Evolutionary conservation across 2,888 invertebrate species (phyloP), one percentile per base, ranked within the genome.

Genomic region (Conchocele bisecta): DNA sequence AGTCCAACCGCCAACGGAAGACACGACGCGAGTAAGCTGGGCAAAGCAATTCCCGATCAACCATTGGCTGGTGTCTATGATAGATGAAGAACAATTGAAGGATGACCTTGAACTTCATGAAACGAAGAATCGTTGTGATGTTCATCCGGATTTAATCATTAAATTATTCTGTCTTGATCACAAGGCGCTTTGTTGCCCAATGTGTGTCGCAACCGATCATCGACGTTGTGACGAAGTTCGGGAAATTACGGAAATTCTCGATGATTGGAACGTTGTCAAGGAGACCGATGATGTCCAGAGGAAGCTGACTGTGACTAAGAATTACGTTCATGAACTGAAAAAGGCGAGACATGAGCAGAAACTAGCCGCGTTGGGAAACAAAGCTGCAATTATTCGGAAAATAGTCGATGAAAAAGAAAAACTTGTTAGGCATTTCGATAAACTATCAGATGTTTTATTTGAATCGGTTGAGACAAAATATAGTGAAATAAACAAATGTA

Each of bases 31-130:
- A 24, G 56, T 65, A 1, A 46, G 59, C 5, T 81, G 79, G 77
- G 71, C 77, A 11, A 75, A 77, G 24, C 77, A 77, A 37, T 77
- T 81, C 37, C 81, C 79, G 0, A 58, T 79, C 3, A 79, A 81
- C 58, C 60, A 77, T 46, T 75, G 76, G 57, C 69, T 77, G n/a
- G 31, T 72, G 35, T 71, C 69, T 1, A 35, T 75, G 11, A 75
- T 79, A 37, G 79, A 79, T 24, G 76, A 77, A 44, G 51, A 51
- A n/a, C 7, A 29, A 33, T 4, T n/a, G 2, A 29, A 22, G 35
- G 44, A 64, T 7, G 53, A 60, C 24, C 44, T 20, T 11, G 29
- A 58, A 6, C 28, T 33, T 2, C 72, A 72, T 46, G 57, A 57
- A 6, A 9, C 29, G 6, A n/a, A n/a, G n/a, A n/a, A n/a, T n/a